Conservation (phyloP, 2,888 invertebrate species). For the Dorcus hopei region DNA sequence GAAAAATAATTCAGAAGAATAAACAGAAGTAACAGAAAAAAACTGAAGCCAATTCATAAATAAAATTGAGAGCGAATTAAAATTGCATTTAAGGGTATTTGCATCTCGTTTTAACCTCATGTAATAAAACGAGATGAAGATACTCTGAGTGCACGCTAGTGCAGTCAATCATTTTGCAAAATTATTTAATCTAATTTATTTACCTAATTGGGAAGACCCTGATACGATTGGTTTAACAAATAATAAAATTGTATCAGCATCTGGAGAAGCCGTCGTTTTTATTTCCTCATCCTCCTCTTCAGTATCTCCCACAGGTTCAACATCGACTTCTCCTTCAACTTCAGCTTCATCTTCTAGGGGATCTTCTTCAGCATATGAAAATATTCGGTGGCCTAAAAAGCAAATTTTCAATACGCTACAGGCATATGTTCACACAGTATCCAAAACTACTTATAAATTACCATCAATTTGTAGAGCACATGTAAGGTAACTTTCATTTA, state of each 20-base stretch:
- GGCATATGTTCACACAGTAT: not conserved
- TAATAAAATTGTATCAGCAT: conserved; percentile 86
- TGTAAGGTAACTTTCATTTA: too few species aligned
- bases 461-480: too few species aligned
- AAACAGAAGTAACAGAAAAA: too few species aligned
- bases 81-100: too few species aligned
- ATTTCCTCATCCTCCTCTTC: conserved; percentile 64
- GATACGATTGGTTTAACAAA: conserved; percentile 77
- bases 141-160: too few species aligned
- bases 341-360: conserved; percentile 69
- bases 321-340: conserved; percentile 64
- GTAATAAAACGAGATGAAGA: too few species aligned
- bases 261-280: conserved; percentile 74
- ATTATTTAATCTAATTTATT: conserved; percentile 13
- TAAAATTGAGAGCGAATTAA: too few species aligned
- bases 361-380: conserved; percentile 64
- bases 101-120: too few species aligned
- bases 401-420: too few species aligned
- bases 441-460: not conserved
- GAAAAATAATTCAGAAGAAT: too few species aligned
- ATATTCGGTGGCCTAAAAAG: conserved; percentile 51
- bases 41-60: too few species aligned
- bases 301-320: conserved; percentile 58
- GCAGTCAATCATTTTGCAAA: too few species aligned
- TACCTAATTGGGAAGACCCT: conserved; percentile 66